Evolutionary conservation across 2,888 invertebrate genomes (phyloP).

Genomic region (Omphaloscelis lunosa): DNA sequence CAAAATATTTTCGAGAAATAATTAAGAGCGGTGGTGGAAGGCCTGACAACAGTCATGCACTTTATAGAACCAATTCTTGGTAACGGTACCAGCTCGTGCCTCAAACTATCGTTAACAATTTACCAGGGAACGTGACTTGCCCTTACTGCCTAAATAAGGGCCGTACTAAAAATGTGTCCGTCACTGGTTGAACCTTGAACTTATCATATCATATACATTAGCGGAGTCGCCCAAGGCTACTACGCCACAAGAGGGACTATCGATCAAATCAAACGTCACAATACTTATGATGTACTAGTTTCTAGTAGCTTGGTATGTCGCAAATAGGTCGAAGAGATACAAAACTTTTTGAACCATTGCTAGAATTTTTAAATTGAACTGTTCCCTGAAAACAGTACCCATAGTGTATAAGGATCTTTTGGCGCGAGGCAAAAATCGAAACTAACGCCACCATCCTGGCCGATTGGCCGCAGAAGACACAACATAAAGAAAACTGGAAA

Average conservation of each 20-base stretch:
- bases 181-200: slow-evolving; percentile 75
- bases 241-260: slow-evolving; percentile 69
- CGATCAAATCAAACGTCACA: slow-evolving; percentile 73
- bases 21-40: slow-evolving; percentile 19
- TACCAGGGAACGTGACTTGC: slow-evolving; percentile 53
- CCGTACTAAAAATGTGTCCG: slow-evolving; percentile 57
- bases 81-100: slow-evolving; percentile 53
- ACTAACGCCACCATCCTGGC: not conserved
- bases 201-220: slow-evolving; percentile 72
- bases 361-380: not conserved
- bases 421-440: not conserved
- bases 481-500: too few relatives aligned
- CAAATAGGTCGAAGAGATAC: slow-evolving; percentile 44
- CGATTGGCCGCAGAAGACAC: too few relatives aligned
- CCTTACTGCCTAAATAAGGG: slow-evolving; percentile 47
- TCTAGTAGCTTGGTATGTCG: slow-evolving; percentile 39
- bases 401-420: not conserved
- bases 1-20: not conserved
- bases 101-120: slow-evolving; percentile 47
- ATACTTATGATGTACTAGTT: slow-evolving; percentile 47
- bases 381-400: not conserved
- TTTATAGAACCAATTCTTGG: slow-evolving; percentile 39
- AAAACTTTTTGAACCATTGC: slow-evolving; percentile 7
- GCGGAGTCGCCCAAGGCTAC: slow-evolving; percentile 72
- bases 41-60: slow-evolving; percentile 5